Evolutionary conservation across 2,797 vertebrate genomes (phyloP), one percentile per base, ranked within the genome.

Genomic region (Cyprinella venusta): DNA sequence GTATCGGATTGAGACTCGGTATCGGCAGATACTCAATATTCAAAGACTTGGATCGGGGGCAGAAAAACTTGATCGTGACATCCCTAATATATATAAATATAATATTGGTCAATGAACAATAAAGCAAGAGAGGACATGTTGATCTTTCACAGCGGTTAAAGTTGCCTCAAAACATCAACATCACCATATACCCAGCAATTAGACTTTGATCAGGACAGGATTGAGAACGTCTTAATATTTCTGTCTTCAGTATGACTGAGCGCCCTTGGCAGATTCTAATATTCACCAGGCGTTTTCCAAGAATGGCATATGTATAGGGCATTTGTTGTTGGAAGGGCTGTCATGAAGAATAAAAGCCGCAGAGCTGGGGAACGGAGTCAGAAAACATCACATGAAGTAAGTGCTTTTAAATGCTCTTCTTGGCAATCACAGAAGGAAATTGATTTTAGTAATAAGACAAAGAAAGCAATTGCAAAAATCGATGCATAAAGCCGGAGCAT

Each of bases 371-470:
- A 80, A 64, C 36, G 42, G 52, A 71, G 76, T 76, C 65, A 68
- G 80, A 84, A 84, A 72, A 86, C 70, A 76, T 79, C 33, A 79
- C 84, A 85, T 86, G 84, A 85, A 87, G 84, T 86, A 72, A 87
- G 85, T 86, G 87, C 86, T 87, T 90, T 90, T 91, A 90, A 90
- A 90, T 85, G 87, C 84, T 87, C 87, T 88, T 89, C 88, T 80
- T 88, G 85, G 89, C 88, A 90, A 91, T 90, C 84, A 89, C 83
- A 78, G 87, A 84, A 86, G 86, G 89, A 90, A 91, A 91, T 89
- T 88, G 90, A 91, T 92, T 90, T 89, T 87, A 88, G 89, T 88
- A 88, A 90, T 90, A 90, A 91, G 90, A 91, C 89, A 91, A 89
- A 91, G 88, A 89, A 92, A 91, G 89, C 88, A 87, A 87, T 90